A percentile compares a stretch with the other conserved stretches of the same genome.
Evolutionary conservation across 1,140 invertebrate species (phyloP).

Genomic region (Catajapyx aquilonaris): DNA sequence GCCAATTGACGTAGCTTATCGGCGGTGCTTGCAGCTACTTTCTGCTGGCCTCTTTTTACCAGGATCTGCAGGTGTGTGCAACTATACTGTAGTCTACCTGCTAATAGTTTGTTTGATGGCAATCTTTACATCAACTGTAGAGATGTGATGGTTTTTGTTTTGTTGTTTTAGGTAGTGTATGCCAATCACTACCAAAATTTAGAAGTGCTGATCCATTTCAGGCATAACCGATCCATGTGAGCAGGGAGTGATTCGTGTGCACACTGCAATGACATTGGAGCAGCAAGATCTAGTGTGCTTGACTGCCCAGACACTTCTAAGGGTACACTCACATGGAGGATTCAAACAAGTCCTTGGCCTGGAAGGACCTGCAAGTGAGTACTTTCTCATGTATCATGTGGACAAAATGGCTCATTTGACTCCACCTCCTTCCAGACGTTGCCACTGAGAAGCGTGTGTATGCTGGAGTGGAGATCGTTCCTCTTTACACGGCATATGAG

Average conservation of each 20-base stretch:
- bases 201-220: too few species aligned
- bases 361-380: slow-evolving; percentile 32
- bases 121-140: too few species aligned
- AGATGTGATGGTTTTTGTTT: too few species aligned
- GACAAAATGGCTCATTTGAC: too few species aligned
- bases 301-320: slow-evolving; percentile 69
- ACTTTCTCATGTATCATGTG: too few species aligned
- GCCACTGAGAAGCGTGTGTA: slow-evolving; percentile 75
- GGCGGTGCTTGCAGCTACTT: slow-evolving; percentile 68
- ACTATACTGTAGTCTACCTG: too few species aligned
- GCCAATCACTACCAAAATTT: too few species aligned
- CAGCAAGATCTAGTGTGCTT: slow-evolving; percentile 86
- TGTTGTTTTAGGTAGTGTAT: too few species aligned
- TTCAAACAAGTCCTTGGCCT: slow-evolving; percentile 65
- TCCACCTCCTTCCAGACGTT: slow-evolving; percentile 23
- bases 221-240: too few species aligned
- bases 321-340: too few species aligned
- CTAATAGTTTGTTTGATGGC: too few species aligned
- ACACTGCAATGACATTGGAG: slow-evolving; percentile 77
- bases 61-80: slow-evolving; percentile 84
- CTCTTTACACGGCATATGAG: slow-evolving; percentile 75
- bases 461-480: slow-evolving; percentile 83
- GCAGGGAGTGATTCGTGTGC: slow-evolving; percentile 68
- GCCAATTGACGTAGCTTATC: slow-evolving; percentile 65
- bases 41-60: slow-evolving; percentile 84